Evolutionary conservation across 2,888 invertebrate genomes (phyloP).

Genomic region (Endotricha flammealis): DNA sequence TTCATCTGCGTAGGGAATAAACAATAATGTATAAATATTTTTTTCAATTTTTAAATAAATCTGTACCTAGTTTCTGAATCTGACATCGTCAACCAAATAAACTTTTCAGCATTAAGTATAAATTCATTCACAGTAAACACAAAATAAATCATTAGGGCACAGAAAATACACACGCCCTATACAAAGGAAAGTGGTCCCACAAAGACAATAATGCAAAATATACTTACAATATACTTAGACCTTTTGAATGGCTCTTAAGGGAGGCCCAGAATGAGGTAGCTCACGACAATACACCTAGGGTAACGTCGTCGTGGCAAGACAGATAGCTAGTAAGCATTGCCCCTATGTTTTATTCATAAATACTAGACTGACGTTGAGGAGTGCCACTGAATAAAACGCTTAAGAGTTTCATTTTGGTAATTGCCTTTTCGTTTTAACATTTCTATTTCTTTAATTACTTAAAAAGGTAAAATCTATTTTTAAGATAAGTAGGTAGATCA

Average conservation of each 20-base stretch:
- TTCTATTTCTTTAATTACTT: too few relatives aligned
- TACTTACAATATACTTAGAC: constrained; percentile 29
- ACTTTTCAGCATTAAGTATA: too few relatives aligned
- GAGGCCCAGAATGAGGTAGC: constrained; percentile 20
- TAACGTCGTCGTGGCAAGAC: constrained; percentile 26
- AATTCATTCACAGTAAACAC: too few relatives aligned
- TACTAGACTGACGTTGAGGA: constrained; percentile 18
- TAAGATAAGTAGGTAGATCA: too few relatives aligned
- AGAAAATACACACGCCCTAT: background rate
- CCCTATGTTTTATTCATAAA: constrained; percentile 45
- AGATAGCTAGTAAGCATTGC: constrained; percentile 31
- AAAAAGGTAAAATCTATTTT: too few relatives aligned
- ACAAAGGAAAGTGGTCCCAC: constrained; percentile 16
- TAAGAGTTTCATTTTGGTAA: constrained; percentile 41
- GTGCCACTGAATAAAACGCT: constrained; percentile 32
- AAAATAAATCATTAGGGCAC: background rate
- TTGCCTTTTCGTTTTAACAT: constrained; percentile 11
- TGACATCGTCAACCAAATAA: too few relatives aligned
- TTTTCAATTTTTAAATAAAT: too few relatives aligned
- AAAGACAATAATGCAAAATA: constrained; percentile 33
- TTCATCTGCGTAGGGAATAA: too few relatives aligned
- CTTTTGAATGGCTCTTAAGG: constrained; percentile 29
- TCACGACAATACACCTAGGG: constrained; percentile 31
- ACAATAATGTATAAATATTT: too few relatives aligned
- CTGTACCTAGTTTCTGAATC: too few relatives aligned